These are phyloP conservation scores for Sebastes matsubarae DNA, from an alignment of 2,797 vertebrate species.

Conservation along the genomic window DNA sequence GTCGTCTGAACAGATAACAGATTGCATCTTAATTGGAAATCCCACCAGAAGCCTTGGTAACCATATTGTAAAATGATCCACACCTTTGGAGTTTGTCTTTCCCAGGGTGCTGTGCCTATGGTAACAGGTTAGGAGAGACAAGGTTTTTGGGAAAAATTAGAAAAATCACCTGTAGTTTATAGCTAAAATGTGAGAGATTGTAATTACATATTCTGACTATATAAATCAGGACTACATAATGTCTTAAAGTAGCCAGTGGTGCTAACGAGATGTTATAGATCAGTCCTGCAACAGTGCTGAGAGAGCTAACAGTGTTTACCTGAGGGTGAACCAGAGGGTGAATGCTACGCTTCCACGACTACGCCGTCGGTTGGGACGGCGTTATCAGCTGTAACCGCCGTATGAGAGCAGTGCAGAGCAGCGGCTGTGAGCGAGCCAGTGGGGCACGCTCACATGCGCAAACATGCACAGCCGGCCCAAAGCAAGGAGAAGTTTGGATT, in stretches of 20 bases:
- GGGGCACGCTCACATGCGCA: too few species aligned
- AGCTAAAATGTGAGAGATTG: not conserved
- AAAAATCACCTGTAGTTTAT: not conserved
- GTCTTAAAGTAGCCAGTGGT: not conserved
- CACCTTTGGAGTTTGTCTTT: constrained; percentile 60
- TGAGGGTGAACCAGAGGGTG: too few species aligned
- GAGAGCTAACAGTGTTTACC: too few species aligned
- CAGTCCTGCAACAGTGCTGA: too few species aligned
- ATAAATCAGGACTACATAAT: not conserved
- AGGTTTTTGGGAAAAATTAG: not conserved
- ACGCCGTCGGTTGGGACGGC: too few species aligned
- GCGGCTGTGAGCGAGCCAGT: too few species aligned
- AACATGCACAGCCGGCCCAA: too few species aligned
- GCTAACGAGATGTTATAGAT: not conserved
- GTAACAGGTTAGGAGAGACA: constrained; percentile 26
- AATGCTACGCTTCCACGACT: too few species aligned
- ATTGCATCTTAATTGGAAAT: constrained; percentile 84
- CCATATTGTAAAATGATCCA: constrained; percentile 75
- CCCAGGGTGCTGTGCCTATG: not conserved
- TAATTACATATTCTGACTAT: not conserved
- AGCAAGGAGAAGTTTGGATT: too few species aligned
- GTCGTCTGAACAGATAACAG: constrained; percentile 81
- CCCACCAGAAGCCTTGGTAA: constrained; percentile 75
- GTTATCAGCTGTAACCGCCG: too few species aligned
- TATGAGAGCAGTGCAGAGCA: too few species aligned